Evolutionary conservation across 2,888 invertebrate genomes (phyloP), one percentile per base, ranked within the genome.

Genomic region (Pinctada fucata): DNA sequence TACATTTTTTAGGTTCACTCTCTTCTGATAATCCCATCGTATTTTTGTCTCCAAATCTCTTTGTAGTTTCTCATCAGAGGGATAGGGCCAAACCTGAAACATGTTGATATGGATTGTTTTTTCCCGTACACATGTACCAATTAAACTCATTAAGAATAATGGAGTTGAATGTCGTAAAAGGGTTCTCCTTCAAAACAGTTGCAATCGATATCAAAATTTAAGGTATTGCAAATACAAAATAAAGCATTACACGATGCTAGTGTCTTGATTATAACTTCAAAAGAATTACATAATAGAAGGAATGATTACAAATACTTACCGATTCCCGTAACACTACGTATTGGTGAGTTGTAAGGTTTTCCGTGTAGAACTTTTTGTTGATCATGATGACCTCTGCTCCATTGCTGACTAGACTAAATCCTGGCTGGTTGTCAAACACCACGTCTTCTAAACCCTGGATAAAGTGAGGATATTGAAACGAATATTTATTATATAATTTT

Each of bases 351-450:
- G 50, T 79, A 4, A 88, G 87, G 73, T 88, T 82, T 69, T 90
- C 89, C 78, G 85, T 75, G 82, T 84, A 90, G 69, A 90, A 86
- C 74, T 89, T 89, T 79, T 89, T 90, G 76, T 87, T 85, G 45
- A 90, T 85, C 85, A 88, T 85, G 69, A 90, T 85, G 31, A 89
- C 88, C 78, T 90, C 90, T 1, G 86, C 87, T 1, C 90, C 89
- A 75, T 90, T 89, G 75, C 90, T 90, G 77, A 89, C 88, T 65
- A 90, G 79, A 66, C 87, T 87, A 51, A 90, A 82, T 13, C 80
- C 75, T 2, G 90, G 87, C 81, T 90, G 90, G 69, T 87, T 82
- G 5, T 86, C 86, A 78, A 85, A 89, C 68, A 89, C 79, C 65
- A 90, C 73, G 47, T 89, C 88, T 45, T 85, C 78, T 45, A 90